Evolutionary conservation across 2,888 invertebrate species (phyloP).

Genomic region (Amphipoea oculea): DNA sequence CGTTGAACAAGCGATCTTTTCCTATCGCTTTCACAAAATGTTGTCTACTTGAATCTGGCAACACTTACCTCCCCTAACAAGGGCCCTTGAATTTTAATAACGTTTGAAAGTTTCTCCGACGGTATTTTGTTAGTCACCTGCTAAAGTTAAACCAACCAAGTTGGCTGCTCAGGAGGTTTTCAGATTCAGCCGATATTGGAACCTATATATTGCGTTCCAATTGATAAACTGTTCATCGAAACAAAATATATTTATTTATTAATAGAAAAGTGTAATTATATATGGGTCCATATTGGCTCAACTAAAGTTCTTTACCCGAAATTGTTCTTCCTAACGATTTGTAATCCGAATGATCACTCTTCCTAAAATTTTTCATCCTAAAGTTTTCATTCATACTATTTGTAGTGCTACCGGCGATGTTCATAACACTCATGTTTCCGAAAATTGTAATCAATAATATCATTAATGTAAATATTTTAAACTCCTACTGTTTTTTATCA

Average conservation of each 20-base stretch:
- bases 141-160: conserved; percentile 25
- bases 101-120: conserved; percentile 40
- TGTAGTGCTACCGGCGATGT: too few species aligned
- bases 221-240: neutral
- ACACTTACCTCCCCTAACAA: conserved; percentile 20
- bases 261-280: neutral
- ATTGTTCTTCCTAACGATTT: too few species aligned
- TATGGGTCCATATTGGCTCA: too few species aligned
- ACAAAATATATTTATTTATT: neutral
- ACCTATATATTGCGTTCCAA: neutral
- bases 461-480: too few species aligned
- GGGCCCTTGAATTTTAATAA: conserved; percentile 64
- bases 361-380: too few species aligned
- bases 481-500: too few species aligned
- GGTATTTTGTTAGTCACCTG: conserved; percentile 43
- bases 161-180: neutral
- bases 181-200: conserved; percentile 1
- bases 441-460: too few species aligned
- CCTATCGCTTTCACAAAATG: conserved; percentile 9
- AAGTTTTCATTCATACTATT: too few species aligned
- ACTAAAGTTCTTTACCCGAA: too few species aligned
- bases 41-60: conserved; percentile 26
- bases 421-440: too few species aligned
- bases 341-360: too few species aligned
- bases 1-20: neutral